Conservation (phyloP, 2,888 invertebrate species). For the Frankliniella intonsa region DNA sequence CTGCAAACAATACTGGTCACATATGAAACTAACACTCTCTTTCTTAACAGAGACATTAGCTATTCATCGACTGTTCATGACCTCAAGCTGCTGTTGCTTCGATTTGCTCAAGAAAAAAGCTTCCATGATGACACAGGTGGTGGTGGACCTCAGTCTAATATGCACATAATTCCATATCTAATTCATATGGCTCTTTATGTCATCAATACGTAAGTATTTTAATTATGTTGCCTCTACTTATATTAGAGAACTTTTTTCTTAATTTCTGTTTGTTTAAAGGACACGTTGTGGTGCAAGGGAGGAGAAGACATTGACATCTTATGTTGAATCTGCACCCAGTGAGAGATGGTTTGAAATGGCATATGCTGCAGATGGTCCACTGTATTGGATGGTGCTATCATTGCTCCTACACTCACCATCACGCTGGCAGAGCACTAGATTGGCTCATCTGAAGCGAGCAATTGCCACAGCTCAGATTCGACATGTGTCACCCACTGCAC, state of each 20-base stretch:
- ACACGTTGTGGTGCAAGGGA: conserved; percentile 72
- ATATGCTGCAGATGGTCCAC: conserved; percentile 86
- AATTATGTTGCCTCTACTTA: conserved; percentile 4
- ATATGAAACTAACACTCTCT: conserved; percentile 2
- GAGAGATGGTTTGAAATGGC: conserved; percentile 72
- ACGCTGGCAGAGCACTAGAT: conserved; percentile 68
- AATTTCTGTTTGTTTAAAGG: conserved; percentile 45
- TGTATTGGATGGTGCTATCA: conserved; percentile 81
- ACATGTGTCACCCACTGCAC: conserved; percentile 52
- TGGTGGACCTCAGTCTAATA: conserved; percentile 93
- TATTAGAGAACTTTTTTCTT: not conserved
- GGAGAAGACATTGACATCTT: conserved; percentile 68
- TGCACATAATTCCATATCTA: conserved; percentile 93
- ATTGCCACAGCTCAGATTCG: conserved; percentile 74
- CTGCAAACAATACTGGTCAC: not conserved
- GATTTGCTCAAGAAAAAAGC: conserved; percentile 89
- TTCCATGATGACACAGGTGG: conserved; percentile 98
- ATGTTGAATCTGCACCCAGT: conserved; percentile 59
- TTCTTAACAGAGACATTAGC: conserved; percentile 61
- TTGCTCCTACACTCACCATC: conserved; percentile 70
- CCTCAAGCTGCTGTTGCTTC: conserved; percentile 77
- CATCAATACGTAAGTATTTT: conserved; percentile 69
- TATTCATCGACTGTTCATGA: conserved; percentile 85
- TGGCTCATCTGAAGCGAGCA: conserved; percentile 70
- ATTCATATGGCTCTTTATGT: conserved; percentile 92